phyloP scores from a whole-genome alignment of 1,140 invertebrate species.

The Bombus confusus region DNA sequence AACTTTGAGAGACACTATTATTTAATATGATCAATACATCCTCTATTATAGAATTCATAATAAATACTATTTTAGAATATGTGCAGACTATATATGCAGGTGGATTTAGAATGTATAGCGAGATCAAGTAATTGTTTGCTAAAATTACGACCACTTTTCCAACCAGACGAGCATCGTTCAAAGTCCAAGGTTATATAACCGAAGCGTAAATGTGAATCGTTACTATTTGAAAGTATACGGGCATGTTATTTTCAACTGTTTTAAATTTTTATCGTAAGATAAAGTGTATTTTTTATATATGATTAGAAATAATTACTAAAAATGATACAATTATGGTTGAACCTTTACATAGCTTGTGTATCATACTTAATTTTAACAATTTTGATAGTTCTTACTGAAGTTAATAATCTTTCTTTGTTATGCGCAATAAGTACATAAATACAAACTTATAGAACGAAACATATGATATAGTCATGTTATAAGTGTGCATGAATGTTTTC shows the following conservation, averaged over 20 bases:
- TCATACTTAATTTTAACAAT: not conserved
- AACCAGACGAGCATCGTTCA: slow-evolving; percentile 64
- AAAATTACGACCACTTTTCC: slow-evolving; percentile 50
- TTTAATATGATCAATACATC: not conserved
- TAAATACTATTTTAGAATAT: no score
- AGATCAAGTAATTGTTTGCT: slow-evolving; percentile 50
- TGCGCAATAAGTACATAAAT: no score
- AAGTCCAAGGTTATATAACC: slow-evolving; percentile 72
- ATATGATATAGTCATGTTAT: not conserved
- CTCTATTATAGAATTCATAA: not conserved
- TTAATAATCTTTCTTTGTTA: no score
- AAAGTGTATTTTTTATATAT: not conserved
- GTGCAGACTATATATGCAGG: not conserved
- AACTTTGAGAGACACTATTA: not conserved
- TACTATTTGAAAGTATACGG: slow-evolving; percentile 37
- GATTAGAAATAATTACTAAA: not conserved
- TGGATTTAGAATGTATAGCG: not conserved
- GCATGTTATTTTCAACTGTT: not conserved
- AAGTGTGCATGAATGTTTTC: not conserved
- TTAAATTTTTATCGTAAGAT: not conserved
- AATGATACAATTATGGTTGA: not conserved
- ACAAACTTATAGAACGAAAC: no score
- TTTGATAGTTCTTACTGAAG: not conserved
- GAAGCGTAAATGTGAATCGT: slow-evolving; percentile 54
- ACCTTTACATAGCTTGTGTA: not conserved